Percentiles rank a stretch among this genome's conserved stretches.
Evolutionary conservation across 2,888 invertebrate species (phyloP).

Genomic region (Liopterus haemorrhoidalis): DNA sequence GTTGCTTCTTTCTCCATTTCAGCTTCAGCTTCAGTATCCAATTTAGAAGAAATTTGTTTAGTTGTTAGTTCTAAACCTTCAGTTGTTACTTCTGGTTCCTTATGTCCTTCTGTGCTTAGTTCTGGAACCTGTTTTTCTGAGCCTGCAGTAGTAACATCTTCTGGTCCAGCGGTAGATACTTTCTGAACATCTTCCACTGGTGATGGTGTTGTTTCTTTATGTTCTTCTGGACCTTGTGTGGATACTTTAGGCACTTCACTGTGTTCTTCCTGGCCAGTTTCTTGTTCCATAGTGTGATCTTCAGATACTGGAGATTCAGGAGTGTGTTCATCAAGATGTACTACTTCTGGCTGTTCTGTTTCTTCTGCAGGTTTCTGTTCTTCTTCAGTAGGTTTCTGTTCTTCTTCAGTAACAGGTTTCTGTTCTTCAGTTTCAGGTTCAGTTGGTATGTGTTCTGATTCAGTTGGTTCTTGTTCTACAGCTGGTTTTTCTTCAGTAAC

Average conservation of each 20-base stretch:
- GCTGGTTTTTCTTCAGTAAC: slow-evolving; percentile 5
- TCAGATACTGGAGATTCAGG: slow-evolving; percentile 9
- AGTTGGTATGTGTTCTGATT: slow-evolving; percentile 20
- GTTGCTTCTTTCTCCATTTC: slow-evolving; percentile 8
- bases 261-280: no score
- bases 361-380: slow-evolving; percentile 22
- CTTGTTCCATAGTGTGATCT: slow-evolving; percentile 15
- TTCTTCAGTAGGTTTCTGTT: slow-evolving; percentile 25
- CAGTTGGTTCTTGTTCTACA: slow-evolving; percentile 5
- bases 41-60: neutral
- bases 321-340: slow-evolving; percentile 10
- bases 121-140: no score
- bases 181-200: neutral
- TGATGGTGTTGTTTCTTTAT: neutral
- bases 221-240: no score
- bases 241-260: no score
- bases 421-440: slow-evolving; percentile 25
- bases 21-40: slow-evolving; percentile 8
- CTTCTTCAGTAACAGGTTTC: slow-evolving; percentile 16
- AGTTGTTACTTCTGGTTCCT: slow-evolving; percentile 14
- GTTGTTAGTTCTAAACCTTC: slow-evolving; percentile 8
- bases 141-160: neutral
- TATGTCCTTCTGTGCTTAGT: slow-evolving; percentile 12
- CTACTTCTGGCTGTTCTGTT: neutral
- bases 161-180: neutral